phyloP scores from a whole-genome alignment of 1,140 invertebrate genomes.

The Drosophila guanche region DNA sequence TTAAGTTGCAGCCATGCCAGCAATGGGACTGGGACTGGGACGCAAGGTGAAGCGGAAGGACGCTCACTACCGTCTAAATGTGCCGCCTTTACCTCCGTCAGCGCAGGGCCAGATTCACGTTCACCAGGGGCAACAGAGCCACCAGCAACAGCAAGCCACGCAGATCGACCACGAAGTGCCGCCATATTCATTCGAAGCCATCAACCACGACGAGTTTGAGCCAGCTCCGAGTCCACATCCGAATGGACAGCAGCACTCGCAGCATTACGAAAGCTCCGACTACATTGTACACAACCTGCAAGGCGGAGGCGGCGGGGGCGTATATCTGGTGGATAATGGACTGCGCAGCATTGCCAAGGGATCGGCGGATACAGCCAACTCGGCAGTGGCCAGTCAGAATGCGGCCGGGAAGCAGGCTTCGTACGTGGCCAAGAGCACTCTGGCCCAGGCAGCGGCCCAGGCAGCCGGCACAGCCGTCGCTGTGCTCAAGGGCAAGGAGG shows the following conservation, averaged over 20 bases:
- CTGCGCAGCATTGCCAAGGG: constrained; percentile 86
- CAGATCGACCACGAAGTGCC: constrained; percentile 50
- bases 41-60: constrained; percentile 78
- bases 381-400: constrained; percentile 84
- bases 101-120: constrained; percentile 15
- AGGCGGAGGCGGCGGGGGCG: constrained; percentile 16
- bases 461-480: constrained; percentile 84
- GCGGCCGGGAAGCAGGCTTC: constrained; percentile 85
- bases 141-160: constrained; percentile 28
- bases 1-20: constrained; percentile 30
- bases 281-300: constrained; percentile 39
- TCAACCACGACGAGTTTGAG: constrained; percentile 66
- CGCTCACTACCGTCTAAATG: constrained; percentile 64
- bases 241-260: constrained; percentile 3
- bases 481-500: constrained; percentile 86
- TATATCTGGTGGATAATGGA: constrained; percentile 80
- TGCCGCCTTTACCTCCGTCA: constrained; percentile 66
- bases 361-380: constrained; percentile 88
- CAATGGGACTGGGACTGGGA: constrained; percentile 42
- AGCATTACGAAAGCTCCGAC: constrained; percentile 49
- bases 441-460: constrained; percentile 85
- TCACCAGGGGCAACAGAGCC: background rate
- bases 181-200: constrained; percentile 66
- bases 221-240: constrained; percentile 8
- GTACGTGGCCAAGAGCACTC: constrained; percentile 85